Conservation (phyloP, 2,797 vertebrate genomes). For the Acipenser ruthenus region DNA sequence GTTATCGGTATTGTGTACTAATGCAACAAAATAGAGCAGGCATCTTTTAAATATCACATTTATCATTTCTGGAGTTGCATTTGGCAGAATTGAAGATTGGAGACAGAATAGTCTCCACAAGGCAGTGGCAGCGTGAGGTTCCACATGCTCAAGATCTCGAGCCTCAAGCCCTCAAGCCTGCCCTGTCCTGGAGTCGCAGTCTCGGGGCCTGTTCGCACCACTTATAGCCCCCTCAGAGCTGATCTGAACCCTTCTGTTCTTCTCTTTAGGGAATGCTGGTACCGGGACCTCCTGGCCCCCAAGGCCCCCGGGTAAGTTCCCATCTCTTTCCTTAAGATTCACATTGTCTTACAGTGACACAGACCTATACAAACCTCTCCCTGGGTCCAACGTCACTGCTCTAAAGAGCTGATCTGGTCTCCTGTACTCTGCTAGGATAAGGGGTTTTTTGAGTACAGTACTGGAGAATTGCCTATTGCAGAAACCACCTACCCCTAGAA, state of each 20-base stretch:
- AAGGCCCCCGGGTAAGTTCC: conserved; percentile 63
- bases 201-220: neutral
- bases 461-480: neutral
- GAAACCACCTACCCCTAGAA: no score
- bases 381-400: no score
- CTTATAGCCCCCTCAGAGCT: conserved; percentile 5
- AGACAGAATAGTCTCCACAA: neutral
- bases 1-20: neutral
- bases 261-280: conserved; percentile 58
- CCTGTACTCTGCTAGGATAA: no score
- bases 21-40: neutral
- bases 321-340: no score
- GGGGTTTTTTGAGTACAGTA: neutral
- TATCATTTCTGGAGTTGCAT: no score
- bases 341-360: neutral
- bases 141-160: no score
- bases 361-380: neutral
- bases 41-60: no score
- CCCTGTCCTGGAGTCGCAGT: no score
- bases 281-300: conserved; percentile 62
- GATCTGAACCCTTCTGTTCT: conserved; percentile 18
- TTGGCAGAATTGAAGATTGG: neutral
- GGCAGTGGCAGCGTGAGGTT: neutral
- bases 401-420: no score
- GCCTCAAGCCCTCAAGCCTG: no score